A percentile compares a stretch with the other conserved stretches of the same genome.
Conservation (phyloP, 2,888 invertebrate genomes). For the Crossocerus cetratus region DNA sequence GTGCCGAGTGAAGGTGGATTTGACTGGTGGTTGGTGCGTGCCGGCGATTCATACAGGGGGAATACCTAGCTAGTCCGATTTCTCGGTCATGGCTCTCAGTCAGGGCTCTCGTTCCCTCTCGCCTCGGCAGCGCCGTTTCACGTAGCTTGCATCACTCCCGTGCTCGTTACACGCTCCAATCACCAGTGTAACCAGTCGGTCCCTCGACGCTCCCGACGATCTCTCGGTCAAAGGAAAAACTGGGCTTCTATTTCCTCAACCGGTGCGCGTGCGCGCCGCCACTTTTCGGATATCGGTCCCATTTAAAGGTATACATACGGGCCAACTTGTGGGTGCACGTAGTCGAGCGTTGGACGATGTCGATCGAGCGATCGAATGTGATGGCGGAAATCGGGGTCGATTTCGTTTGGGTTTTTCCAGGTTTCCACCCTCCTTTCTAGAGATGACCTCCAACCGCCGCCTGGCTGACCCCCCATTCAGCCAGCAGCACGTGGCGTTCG, state of each 20-base stretch:
- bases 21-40: not conserved
- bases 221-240: no score
- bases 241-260: no score
- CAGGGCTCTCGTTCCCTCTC: constrained; percentile 36
- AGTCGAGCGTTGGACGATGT: constrained; percentile 4
- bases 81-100: constrained; percentile 60
- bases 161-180: not conserved
- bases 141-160: constrained; percentile 12
- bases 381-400: not conserved
- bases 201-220: no score
- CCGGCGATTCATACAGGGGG: constrained; percentile 44
- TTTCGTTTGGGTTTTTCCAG: constrained; percentile 10
- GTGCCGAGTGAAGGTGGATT: not conserved
- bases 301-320: no score
- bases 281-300: no score
- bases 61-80: constrained; percentile 52
- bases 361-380: not conserved
- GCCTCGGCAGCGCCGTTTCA: constrained; percentile 39
- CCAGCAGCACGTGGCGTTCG: constrained; percentile 42
- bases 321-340: no score
- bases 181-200: not conserved
- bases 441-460: not conserved
- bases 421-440: constrained; percentile 4
- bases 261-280: no score
- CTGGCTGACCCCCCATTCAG: not conserved